phyloP scores from a whole-genome alignment of 2,113 vertebrate species.

The Heloderma charlesbogerti region DNA sequence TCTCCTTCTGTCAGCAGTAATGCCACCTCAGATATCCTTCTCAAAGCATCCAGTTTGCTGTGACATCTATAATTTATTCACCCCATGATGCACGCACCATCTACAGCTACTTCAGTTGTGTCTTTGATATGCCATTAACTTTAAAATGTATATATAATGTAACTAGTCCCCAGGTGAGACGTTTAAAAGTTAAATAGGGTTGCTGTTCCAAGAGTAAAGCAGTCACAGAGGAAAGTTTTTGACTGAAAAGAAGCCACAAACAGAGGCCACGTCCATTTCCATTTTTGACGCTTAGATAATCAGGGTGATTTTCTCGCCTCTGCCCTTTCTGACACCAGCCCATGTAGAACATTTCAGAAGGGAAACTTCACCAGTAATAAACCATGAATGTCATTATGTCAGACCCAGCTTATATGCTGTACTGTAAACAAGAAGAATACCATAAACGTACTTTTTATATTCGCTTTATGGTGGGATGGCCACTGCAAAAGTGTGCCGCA shows the following conservation, averaged over 20 bases:
- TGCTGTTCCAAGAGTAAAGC: neutral
- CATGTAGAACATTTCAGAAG: fast-evolving
- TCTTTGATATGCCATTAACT: neutral
- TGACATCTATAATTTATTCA: constrained; percentile 33
- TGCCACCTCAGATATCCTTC: neutral
- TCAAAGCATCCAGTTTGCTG: neutral
- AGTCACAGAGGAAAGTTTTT: neutral
- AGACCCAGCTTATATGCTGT: neutral
- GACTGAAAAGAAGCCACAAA: neutral
- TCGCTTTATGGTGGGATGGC: neutral
- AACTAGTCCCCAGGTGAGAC: neutral
- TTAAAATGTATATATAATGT: neutral
- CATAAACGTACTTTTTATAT: neutral
- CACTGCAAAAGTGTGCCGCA: neutral
- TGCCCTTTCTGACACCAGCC: neutral
- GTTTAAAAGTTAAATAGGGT: constrained; percentile 22
- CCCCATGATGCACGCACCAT: neutral
- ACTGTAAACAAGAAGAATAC: neutral
- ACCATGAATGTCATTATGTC: neutral
- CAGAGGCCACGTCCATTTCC: neutral
- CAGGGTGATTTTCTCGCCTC: neutral
- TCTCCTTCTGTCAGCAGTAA: constrained; percentile 22
- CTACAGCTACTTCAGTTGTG: neutral
- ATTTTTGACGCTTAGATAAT: neutral
- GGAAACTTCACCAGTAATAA: neutral